Evolutionary conservation across 2,888 invertebrate genomes (phyloP).

Genomic region (Drosophila putrida): DNA sequence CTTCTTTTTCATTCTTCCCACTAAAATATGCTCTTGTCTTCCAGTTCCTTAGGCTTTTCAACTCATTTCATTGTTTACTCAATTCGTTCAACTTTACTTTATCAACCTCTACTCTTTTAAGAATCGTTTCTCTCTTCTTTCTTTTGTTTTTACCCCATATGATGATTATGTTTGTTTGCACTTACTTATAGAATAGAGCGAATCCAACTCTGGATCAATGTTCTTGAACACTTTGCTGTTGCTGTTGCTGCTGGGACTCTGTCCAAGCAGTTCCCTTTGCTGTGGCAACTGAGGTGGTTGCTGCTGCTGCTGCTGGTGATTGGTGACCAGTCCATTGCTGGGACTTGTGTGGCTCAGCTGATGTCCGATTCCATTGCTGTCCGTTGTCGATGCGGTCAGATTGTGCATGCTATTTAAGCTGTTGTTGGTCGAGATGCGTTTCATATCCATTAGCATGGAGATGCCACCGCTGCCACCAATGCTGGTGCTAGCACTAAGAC

Average conservation of each 20-base stretch:
- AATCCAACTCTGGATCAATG: slow-evolving; percentile 88
- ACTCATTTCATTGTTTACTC: not conserved
- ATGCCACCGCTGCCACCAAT: slow-evolving; percentile 78
- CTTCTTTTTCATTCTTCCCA: no score
- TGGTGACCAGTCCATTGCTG: slow-evolving; percentile 70
- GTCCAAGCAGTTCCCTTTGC: slow-evolving; percentile 80
- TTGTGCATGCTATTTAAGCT: slow-evolving; percentile 82
- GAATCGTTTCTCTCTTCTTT: not conserved
- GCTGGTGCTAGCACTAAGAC: slow-evolving; percentile 61
- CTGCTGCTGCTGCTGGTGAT: slow-evolving; percentile 34
- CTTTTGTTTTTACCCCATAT: not conserved
- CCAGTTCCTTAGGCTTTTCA: no score
- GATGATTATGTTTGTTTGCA: slow-evolving; percentile 13
- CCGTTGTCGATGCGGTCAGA: slow-evolving; percentile 68
- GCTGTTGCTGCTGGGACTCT: slow-evolving; percentile 82
- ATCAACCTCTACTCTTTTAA: no score
- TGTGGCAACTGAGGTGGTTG: slow-evolving; percentile 41
- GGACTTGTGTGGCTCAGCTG: slow-evolving; percentile 77
- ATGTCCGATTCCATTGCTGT: slow-evolving; percentile 59
- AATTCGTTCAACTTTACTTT: not conserved
- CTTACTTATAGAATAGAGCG: slow-evolving; percentile 90
- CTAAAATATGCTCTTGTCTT: no score
- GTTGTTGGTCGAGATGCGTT: slow-evolving; percentile 82
- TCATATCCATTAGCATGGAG: slow-evolving; percentile 84
- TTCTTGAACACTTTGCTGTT: slow-evolving; percentile 85